Evolutionary conservation across 2,113 vertebrate species (phyloP).

Genomic region (Chinchilla lanigera): DNA sequence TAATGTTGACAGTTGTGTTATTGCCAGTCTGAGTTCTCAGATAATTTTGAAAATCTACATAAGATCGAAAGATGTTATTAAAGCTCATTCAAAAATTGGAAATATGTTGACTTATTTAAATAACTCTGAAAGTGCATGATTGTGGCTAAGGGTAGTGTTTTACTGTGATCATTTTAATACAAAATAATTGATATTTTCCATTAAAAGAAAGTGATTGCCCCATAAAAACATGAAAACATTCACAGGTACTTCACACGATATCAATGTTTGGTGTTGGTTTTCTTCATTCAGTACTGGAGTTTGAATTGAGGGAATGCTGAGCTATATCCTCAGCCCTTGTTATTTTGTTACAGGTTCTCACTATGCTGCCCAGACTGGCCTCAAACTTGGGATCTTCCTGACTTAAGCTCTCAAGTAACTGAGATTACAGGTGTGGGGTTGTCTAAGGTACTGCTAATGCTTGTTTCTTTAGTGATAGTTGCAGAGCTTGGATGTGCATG

Average conservation of each 20-base stretch:
- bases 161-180: not conserved
- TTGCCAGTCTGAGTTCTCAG: constrained; percentile 98
- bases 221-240: not conserved
- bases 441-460: not conserved
- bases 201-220: not conserved
- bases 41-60: constrained; percentile 97
- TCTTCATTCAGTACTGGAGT: not conserved
- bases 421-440: not conserved
- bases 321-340: not conserved
- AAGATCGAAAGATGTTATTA: constrained; percentile 2
- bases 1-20: constrained; percentile 98
- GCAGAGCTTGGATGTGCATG: not conserved
- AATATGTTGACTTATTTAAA: not conserved
- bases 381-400: not conserved
- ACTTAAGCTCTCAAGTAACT: not conserved
- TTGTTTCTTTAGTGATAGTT: not conserved
- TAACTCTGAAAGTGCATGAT: not conserved
- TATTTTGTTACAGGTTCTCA: not conserved
- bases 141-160: not conserved
- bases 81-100: not conserved
- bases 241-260: not conserved
- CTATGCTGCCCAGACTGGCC: not conserved
- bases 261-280: not conserved
- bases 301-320: not conserved
- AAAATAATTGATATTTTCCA: not conserved